Evolutionary conservation across 2,113 vertebrate species (phyloP).

Genomic region (Hemichromis elongatus): DNA sequence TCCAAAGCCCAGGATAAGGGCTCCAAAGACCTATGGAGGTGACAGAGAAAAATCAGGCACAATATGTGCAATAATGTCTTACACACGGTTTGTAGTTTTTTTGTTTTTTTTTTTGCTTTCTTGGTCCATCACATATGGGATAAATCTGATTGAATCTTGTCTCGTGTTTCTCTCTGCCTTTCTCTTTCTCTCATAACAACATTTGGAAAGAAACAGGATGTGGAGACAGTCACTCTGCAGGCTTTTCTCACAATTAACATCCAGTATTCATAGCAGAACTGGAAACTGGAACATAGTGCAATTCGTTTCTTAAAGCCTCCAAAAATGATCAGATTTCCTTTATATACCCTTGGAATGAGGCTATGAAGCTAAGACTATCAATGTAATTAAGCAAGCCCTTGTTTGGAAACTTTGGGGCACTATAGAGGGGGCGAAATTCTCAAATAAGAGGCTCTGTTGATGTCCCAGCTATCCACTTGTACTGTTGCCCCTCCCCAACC

Average conservation of each 20-base stretch:
- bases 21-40: slow-evolving; percentile 81
- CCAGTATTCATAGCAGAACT: background rate
- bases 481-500: background rate
- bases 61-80: background rate
- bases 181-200: background rate
- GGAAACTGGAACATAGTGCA: background rate
- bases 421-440: background rate
- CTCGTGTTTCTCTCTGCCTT: background rate
- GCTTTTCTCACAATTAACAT: background rate
- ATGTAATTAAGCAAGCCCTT: slow-evolving; percentile 31
- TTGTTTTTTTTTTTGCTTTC: background rate
- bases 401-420: slow-evolving; percentile 12
- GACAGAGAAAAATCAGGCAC: slow-evolving; percentile 8
- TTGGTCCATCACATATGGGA: slow-evolving; percentile 28
- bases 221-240: background rate
- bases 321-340: background rate
- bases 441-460: slow-evolving; percentile 38
- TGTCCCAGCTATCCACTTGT: background rate
- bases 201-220: background rate
- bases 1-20: slow-evolving; percentile 88
- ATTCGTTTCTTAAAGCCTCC: background rate
- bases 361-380: background rate
- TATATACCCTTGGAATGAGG: background rate
- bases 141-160: slow-evolving; percentile 16
- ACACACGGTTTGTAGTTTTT: background rate